phyloP scores from a whole-genome alignment of 2,113 vertebrate genomes.

The Phalacrocorax carbo region DNA sequence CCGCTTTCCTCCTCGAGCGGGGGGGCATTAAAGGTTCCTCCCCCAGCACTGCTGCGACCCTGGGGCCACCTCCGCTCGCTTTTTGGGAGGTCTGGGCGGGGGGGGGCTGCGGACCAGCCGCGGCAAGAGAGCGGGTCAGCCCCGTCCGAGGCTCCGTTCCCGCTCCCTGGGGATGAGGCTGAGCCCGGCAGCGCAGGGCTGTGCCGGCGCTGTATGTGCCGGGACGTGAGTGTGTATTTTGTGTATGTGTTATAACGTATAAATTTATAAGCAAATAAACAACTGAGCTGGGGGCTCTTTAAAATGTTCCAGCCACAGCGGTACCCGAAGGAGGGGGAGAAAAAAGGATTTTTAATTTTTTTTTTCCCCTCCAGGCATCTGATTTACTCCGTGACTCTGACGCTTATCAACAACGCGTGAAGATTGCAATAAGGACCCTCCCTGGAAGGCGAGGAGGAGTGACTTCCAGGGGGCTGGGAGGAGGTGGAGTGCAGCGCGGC shows the following conservation, averaged over 20 bases:
- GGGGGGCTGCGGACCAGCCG: neutral
- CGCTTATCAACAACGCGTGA: conserved; percentile 41
- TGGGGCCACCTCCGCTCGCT: neutral
- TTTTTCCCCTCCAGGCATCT: neutral
- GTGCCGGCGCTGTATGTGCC: neutral
- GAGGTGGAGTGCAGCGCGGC: conserved; percentile 63
- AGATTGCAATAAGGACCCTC: conserved; percentile 52
- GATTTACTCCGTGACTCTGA: conserved; percentile 17
- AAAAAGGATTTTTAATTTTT: neutral
- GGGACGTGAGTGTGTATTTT: neutral
- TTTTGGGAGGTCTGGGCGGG: neutral
- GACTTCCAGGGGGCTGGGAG: conserved; percentile 64
- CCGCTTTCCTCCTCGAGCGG: neutral
- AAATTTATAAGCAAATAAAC: neutral
- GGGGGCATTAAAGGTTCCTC: neutral
- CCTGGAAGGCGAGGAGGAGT: conserved; percentile 68
- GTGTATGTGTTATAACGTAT: neutral
- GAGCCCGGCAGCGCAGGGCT: neutral
- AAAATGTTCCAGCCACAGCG: neutral
- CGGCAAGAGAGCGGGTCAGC: neutral
- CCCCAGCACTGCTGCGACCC: neutral
- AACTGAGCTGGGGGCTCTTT: neutral
- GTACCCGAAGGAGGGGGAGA: neutral
- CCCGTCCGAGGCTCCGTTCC: neutral
- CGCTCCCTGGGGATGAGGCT: neutral